Evolutionary conservation across 2,113 vertebrate species (phyloP), one percentile per base, ranked within the genome.

Genomic region (Anser brachyrhynchus): DNA sequence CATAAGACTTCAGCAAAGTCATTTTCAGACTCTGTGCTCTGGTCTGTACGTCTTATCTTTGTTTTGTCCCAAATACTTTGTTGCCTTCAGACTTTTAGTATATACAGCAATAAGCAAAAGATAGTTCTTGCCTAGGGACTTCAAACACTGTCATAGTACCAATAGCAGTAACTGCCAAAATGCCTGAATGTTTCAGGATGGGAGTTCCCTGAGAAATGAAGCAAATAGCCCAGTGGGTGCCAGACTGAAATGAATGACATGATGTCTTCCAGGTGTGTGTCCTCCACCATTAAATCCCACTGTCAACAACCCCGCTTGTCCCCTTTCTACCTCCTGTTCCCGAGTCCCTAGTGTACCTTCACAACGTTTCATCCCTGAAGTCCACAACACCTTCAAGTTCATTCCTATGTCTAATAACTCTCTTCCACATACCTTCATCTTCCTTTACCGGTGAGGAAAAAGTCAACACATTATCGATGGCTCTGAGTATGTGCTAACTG

Each of bases 241-340:
- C 84, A 95, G 54, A 87, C 7, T 79, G 29, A 84, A 95, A 94
- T 69, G 64, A 91, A 90, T 0, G 5, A 51, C 57, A 78, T 90
- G 43, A 93, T 94, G 82, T 74, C 66, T 97, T 93, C 87, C 84
- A 91, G 87, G 91, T 92, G 73, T 3, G 0, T 64, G 28, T 87
- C 43, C 28, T 95, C 57, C 33, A 71, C 44, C 37, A 52, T 14
- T 59, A 69, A 78, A 74, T 64, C 76, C 33, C 92, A 26, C 66
- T 75, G 29, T n/a, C 86, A 75, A 35, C 20, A 83, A 44, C 23
- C 43, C 21, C 13, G 5, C 73, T 83, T 87, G 35, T 79, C 31
- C 22, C 23, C 9, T 64, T 71, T 58, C 43, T 75, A 61, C 19
- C 51, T 10, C 3, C 18, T 3, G 1, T 51, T 75, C 44, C 44